These are phyloP conservation scores for Camponotus pennsylvanicus DNA, from an alignment of 1,140 invertebrate genomes.

Conservation along the genomic window DNA sequence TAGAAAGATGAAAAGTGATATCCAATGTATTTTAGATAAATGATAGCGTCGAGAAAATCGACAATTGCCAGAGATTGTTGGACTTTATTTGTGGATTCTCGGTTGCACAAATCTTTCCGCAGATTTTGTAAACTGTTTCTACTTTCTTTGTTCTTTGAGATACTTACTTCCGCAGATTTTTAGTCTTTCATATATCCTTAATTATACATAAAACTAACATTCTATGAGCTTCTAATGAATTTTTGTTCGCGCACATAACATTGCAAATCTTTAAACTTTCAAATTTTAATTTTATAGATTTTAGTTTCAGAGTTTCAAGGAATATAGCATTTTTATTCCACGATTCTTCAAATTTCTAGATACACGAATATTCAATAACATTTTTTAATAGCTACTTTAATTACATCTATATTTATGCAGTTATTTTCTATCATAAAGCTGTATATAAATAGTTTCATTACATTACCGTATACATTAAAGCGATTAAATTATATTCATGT, in stretches of 20 bases:
- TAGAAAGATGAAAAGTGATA: constrained; percentile 7
- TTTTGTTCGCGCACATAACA: neutral
- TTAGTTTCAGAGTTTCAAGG: neutral
- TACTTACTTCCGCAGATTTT: neutral
- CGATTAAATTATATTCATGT: neutral
- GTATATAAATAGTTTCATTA: neutral
- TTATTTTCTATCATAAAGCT: neutral
- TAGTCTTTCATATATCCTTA: neutral
- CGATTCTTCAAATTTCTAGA: neutral
- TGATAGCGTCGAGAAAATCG: neutral
- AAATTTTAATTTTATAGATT: neutral
- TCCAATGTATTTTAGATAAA: constrained; percentile 31
- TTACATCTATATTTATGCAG: neutral
- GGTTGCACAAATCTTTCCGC: constrained; percentile 24
- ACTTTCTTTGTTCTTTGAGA: neutral
- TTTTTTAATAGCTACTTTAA: neutral
- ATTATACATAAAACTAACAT: neutral
- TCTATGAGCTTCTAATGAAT: neutral
- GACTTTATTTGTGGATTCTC: constrained; percentile 1
- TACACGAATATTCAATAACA: neutral
- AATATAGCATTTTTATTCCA: neutral
- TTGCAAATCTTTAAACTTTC: neutral
- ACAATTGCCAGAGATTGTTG: neutral
- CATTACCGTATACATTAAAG: neutral
- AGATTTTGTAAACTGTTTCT: neutral